A percentile compares a stretch with the other conserved stretches of the same genome.
Conservation (phyloP, 1,140 invertebrate species). For the Philopotamus ludificatus region DNA sequence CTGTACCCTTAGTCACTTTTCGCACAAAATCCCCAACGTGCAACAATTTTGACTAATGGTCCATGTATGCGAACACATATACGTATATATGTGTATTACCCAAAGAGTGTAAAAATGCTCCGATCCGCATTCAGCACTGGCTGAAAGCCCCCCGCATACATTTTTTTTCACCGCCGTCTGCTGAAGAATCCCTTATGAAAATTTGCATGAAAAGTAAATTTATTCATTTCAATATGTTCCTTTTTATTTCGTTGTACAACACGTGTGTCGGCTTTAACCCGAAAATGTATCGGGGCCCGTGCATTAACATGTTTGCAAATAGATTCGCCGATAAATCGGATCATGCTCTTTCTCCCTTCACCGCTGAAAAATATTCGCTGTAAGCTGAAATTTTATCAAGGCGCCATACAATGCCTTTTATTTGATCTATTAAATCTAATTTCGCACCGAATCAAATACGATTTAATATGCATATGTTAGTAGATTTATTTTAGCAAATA, state of each 20-base stretch:
- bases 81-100: neutral
- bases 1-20: neutral
- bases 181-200: constrained; percentile 31
- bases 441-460: no score
- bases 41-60: constrained; percentile 27
- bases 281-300: neutral
- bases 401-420: neutral
- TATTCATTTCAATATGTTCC: constrained; percentile 29
- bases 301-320: constrained; percentile 25
- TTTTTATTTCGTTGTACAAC: neutral
- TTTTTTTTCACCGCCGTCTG: constrained; percentile 2
- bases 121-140: neutral
- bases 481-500: no score
- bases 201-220: constrained; percentile 38
- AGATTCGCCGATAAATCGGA: constrained; percentile 27
- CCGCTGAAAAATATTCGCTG: neutral
- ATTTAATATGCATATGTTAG: no score
- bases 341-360: constrained; percentile 6
- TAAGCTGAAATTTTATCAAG: neutral
- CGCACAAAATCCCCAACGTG: neutral
- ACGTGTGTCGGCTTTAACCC: constrained; percentile 18
- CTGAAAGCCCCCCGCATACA: constrained; percentile 6
- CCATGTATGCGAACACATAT: neutral
- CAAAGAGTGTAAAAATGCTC: constrained; percentile 12
- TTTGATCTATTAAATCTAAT: no score